Base-by-base conservation (phyloP, 2,888 invertebrate species). In the Lasioglossum morio region DNA sequence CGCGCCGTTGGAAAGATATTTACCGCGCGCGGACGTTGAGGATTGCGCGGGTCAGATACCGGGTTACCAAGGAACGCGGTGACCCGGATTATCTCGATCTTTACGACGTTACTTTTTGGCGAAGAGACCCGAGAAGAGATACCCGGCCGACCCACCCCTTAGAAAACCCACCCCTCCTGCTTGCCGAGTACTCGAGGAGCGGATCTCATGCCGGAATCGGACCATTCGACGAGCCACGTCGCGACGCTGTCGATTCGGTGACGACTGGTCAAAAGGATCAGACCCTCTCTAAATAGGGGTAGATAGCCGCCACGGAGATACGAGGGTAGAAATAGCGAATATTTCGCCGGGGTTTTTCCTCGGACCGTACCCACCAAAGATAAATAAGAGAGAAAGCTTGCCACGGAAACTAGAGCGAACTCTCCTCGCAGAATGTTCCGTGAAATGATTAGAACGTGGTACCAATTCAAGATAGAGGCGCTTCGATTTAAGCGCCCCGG, bases 71-170 rank as follows among this genome's bases (percentile, higher is more conserved):
- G 81, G 80, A 90, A 91, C 81, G 82, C 87, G 89, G 87, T 77
- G 80, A 84, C 73, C 37, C 74, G 92, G 91, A 92, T 92, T 92
- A 92, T 92, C 92, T 88, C 88, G 85, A 90, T 92, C 89, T 92
- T 92, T 92, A 92, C 91, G 91, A 92, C 85, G 87, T 88, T 90
- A 90, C 89, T 92, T 92, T 92, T 87, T 78, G 88, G 88, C 82
- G 77, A 73, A 79, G 77, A n/a, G 77, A 57, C 84, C 83, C 85
- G 72, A 70, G 34, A 74, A 84, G 53, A 90, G 87, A 90, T 82
- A 87, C 70, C 77, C 37, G 46, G 19, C 48, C 30, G 30, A 57
- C 74, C 69, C 76, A 74, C 85, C 76, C 69, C 60, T n/a, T n/a
- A 10, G 72, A 57, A 57, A 43, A 23, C 10, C 79, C 60, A 75